Evolutionary conservation across 2,797 vertebrate genomes (phyloP).

Genomic region (Rhinogobio ventralis): DNA sequence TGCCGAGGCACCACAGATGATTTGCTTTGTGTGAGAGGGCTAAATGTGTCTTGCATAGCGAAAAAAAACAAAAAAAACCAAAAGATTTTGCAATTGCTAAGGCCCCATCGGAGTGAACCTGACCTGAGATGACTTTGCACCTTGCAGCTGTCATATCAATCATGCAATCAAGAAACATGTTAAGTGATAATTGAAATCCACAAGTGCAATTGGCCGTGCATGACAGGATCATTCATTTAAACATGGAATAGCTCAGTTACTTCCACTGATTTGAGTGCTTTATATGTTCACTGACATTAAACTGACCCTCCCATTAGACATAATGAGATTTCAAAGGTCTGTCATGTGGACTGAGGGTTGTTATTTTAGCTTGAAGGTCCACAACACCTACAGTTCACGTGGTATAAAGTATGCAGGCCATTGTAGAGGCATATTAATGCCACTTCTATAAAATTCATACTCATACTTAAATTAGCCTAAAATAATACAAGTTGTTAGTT

Average conservation of each 20-base stretch:
- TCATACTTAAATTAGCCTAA: neutral
- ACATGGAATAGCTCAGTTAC: neutral
- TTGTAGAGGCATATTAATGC: neutral
- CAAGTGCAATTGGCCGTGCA: neutral
- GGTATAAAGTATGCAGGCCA: neutral
- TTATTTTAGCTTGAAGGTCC: neutral
- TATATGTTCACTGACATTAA: slow-evolving; percentile 43
- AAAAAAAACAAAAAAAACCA: neutral
- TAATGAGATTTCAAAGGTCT: neutral
- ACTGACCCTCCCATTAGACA: slow-evolving; percentile 14
- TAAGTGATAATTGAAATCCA: neutral
- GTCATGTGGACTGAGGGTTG: neutral
- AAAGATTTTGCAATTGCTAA: slow-evolving; percentile 3
- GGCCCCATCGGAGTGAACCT: neutral
- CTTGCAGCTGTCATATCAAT: neutral
- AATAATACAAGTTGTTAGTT: neutral
- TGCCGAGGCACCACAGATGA: slow-evolving; percentile 16
- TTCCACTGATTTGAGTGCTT: neutral
- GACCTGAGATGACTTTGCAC: neutral
- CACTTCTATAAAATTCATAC: neutral
- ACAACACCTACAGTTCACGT: slow-evolving; percentile 1
- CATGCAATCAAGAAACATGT: slow-evolving; percentile 16
- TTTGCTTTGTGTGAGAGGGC: slow-evolving; percentile 33
- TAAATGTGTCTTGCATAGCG: neutral
- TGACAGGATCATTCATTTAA: neutral